Evolutionary conservation across 2,888 invertebrate species (phyloP), one percentile per base, ranked within the genome.

Genomic region (Crepidodera aurea): DNA sequence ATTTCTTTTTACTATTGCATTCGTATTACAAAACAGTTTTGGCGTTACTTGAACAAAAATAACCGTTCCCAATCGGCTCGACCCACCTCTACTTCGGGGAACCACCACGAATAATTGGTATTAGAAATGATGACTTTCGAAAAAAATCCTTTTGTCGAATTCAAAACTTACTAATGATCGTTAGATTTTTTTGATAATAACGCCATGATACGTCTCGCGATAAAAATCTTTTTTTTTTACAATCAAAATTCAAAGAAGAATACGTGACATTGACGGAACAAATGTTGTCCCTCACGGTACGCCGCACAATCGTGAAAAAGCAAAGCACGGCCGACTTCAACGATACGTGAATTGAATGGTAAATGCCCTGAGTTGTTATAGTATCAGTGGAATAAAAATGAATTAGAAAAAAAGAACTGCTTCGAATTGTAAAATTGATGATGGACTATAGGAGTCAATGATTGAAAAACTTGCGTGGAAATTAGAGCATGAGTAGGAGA

Each of bases 241-340:
- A 48, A 57, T 57, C 32, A 54, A 54, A 42, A 54, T 42, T 44
- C 54, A 37, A 61, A 22, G 44, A 53, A 19, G 22, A 16, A 5
- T 6, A 19, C 16, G 39, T 22, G 67, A 60, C 70, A 70, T 67
- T 67, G 68, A 66, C 68, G 66, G 64, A 67, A 67, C 62, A 50
- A 66, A 64, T 68, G 62, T 63, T 66, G 68, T 66, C 70, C 72
- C 71, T 73, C 73, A 72, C 69, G 73, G 66, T 73, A 60, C 70
- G 69, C 61, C 60, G 71, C 65, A 70, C 70, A 73, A 71, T 71
- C 72, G 72, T 73, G 73, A 73, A 70, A 73, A 72, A 70, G 71
- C 84, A 79, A 59, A 63, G 56, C 79, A 40, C 27, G 32, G 44
- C 16, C 25, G 16, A 50, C 44, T 12, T 44, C 18, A 7, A 32